A percentile compares a stretch with the other conserved stretches of the same genome.
phyloP scores from a whole-genome alignment of 2,797 vertebrate genomes.

The Epinephelus coioides region DNA sequence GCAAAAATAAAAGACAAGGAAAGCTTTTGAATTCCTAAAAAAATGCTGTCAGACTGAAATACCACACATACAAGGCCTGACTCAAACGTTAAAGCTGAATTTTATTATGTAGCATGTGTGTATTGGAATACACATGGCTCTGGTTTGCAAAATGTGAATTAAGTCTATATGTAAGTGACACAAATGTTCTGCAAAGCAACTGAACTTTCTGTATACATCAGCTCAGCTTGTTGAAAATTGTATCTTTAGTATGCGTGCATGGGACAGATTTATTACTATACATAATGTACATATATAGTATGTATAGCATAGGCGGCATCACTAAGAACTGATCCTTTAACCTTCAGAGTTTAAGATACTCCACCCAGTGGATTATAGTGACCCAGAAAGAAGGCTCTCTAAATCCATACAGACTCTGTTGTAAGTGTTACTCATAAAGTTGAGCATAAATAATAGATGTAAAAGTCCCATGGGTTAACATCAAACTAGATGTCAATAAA shows the following conservation, averaged over 20 bases:
- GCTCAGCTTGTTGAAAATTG: constrained; percentile 20
- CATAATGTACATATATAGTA: background rate
- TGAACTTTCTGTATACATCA: constrained; percentile 28
- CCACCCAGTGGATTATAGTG: constrained; percentile 26
- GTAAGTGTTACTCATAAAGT: background rate
- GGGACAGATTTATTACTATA: constrained; percentile 32
- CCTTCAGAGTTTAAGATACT: background rate
- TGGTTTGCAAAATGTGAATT: constrained; percentile 24
- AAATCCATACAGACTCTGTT: background rate
- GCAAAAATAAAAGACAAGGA: constrained; percentile 44
- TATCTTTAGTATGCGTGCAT: constrained; percentile 13
- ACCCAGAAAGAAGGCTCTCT: constrained; percentile 17
- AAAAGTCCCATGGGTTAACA: background rate
- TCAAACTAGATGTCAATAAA: constrained; percentile 2
- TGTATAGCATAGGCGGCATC: constrained; percentile 13
- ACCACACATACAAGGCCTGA: background rate
- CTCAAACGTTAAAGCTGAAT: background rate
- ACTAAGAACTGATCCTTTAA: constrained; percentile 26
- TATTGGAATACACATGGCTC: constrained; percentile 1
- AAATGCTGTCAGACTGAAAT: background rate
- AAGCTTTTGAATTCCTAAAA: constrained; percentile 2
- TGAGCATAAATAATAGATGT: background rate
- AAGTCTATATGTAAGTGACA: background rate
- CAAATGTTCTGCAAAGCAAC: constrained; percentile 23
- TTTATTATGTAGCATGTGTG: background rate